Conservation (phyloP, 2,797 vertebrate species). For the Aulostomus chinensis region DNA sequence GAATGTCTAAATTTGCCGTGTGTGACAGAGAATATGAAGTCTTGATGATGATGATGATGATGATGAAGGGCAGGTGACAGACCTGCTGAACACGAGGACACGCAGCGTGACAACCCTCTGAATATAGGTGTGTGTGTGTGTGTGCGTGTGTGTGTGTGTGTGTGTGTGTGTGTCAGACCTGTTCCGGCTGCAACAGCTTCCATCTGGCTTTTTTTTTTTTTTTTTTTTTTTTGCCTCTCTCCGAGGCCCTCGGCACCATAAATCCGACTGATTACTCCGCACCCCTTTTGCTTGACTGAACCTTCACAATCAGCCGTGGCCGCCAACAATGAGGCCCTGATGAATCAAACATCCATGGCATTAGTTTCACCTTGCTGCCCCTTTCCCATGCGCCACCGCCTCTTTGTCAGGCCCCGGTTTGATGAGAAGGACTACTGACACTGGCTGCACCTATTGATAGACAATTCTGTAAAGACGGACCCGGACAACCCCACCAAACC, state of each 20-base stretch:
- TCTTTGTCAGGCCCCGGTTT: slow-evolving; percentile 91
- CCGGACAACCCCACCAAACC: slow-evolving; percentile 55
- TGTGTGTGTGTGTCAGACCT: slow-evolving; percentile 71
- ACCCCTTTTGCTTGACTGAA: slow-evolving; percentile 97
- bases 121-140: slow-evolving; percentile 38
- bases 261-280: slow-evolving; percentile 98
- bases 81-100: background rate
- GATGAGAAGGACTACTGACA: slow-evolving; percentile 98
- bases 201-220: slow-evolving; percentile 35
- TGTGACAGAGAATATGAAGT: too few species aligned
- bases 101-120: background rate
- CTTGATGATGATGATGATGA: too few species aligned
- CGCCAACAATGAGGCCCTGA: slow-evolving; percentile 98
- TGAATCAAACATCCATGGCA: slow-evolving; percentile 99
- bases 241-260: slow-evolving; percentile 83
- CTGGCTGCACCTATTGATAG: slow-evolving; percentile 98
- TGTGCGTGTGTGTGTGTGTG: slow-evolving; percentile 32
- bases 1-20: too few species aligned
- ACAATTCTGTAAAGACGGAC: slow-evolving; percentile 93
- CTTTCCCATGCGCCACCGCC: slow-evolving; percentile 89
- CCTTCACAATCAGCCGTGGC: slow-evolving; percentile 97
- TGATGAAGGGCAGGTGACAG: too few species aligned
- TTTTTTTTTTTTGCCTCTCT: slow-evolving; percentile 43
- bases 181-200: slow-evolving; percentile 77
- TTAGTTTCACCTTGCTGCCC: slow-evolving; percentile 99